Evolutionary conservation across 2,797 vertebrate genomes (phyloP).

Genomic region (Pelodytes ibericus): DNA sequence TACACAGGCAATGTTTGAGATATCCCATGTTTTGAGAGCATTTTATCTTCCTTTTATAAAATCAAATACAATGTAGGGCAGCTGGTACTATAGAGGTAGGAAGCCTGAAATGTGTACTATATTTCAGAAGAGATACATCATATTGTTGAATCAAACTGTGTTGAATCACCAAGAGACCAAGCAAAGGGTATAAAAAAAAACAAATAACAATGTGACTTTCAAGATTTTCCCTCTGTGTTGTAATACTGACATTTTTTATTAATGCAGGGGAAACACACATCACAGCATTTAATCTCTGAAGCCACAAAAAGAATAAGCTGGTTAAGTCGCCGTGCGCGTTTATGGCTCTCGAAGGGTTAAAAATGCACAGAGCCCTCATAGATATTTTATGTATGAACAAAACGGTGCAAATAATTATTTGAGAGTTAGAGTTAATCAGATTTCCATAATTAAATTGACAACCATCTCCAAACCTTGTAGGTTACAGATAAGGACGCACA

Average conservation of each 20-base stretch:
- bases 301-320: not conserved
- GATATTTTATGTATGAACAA: not conserved
- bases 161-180: conserved; percentile 14
- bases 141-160: conserved; percentile 33
- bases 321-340: not conserved
- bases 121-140: not conserved
- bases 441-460: conserved; percentile 27
- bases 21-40: no score
- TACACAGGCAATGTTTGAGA: no score
- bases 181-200: not conserved
- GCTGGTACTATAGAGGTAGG: no score
- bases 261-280: not conserved
- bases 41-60: no score
- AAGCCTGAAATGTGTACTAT: no score
- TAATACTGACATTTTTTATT: not conserved
- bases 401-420: not conserved
- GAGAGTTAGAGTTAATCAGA: not conserved
- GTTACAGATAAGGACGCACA: conserved; percentile 40
- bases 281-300: not conserved
- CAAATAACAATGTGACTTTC: not conserved
- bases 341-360: not conserved
- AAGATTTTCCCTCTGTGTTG: not conserved
- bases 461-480: conserved; percentile 18
- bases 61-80: no score
- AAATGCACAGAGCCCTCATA: not conserved